Evolutionary conservation across 2,888 invertebrate species (phyloP), one percentile per base, ranked within the genome.

Genomic region (Drosophila emarginata): DNA sequence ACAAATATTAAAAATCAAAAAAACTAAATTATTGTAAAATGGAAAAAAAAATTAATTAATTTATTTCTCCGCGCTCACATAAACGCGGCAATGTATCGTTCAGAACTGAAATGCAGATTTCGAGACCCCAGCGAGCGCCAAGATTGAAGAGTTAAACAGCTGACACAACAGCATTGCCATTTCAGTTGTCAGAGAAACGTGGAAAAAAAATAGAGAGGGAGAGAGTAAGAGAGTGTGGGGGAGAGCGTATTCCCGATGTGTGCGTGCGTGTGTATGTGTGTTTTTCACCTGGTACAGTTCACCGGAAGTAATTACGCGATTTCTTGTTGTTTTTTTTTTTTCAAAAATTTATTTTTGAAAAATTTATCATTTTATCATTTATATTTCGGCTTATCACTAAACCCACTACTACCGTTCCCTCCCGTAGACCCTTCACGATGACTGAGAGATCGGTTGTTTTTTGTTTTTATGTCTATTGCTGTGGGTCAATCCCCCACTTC

Each of bases 241-340:
- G 18, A 36, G 28, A 23, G 15, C 3, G 9, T 11, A 32, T 32
- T 7, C 14, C 5, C 6, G 28, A 5, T 28, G 7, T 28, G 28
- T 28, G 28, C 5, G 28, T 28, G 28, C 5, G 28, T 28, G 4
- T 15, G 54, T 21, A 4, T 39, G 63, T 64, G 65, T 12, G 62
- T 62, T 1, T 45, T 45, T 45, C 45, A 65, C 61, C 69, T 70
- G 26, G 26, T 14, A 21, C 9, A 28, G 52, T 54, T 53, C 69
- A 78, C 78, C 82, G 82, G 82, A 82, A 82, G 85, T 64, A 70
- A 70, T 78, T 82, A 74, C 73, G 76, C 73, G 62, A 70, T 45
- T 45, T 45, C 45, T 45, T 45, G 45, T 45, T 45, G 45, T 45
- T 45, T 45, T 45, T 18, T 1, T 1, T 15, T 15, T 15, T 3